A percentile compares a stretch with the other conserved stretches of the same genome.
phyloP scores from a whole-genome alignment of 2,797 vertebrate species.

The Labroides dimidiatus region DNA sequence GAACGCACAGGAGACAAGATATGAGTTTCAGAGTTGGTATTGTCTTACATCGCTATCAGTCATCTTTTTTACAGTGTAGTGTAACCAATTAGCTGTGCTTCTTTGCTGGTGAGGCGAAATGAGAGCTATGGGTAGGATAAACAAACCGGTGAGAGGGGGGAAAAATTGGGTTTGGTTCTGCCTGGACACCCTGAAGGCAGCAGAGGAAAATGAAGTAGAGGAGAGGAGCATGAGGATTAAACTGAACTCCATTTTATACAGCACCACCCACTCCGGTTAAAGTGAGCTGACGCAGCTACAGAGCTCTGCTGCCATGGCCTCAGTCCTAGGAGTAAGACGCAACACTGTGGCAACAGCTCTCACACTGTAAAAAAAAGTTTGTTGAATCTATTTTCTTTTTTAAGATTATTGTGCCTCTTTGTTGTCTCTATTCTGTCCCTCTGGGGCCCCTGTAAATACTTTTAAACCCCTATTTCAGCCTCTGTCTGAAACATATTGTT shows the following conservation, averaged over 20 bases:
- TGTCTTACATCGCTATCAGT: background rate
- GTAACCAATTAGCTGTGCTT: conserved; percentile 45
- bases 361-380: no score
- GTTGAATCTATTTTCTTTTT: no score
- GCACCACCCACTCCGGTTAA: conserved; percentile 38
- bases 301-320: background rate
- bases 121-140: conserved; percentile 33
- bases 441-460: no score
- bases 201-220: background rate
- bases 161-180: conserved; percentile 17
- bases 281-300: conserved; percentile 28
- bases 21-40: conserved; percentile 1
- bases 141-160: conserved; percentile 23
- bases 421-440: no score
- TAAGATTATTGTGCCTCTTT: no score
- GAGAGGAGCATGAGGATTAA: conserved; percentile 46
- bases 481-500: no score
- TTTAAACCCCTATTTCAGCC: no score
- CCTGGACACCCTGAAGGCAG: conserved; percentile 55
- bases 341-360: no score
- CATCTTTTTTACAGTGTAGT: conserved; percentile 15
- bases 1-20: conserved; percentile 2
- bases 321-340: no score
- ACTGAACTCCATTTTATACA: conserved; percentile 43
- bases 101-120: conserved; percentile 2